Base-by-base conservation (phyloP, 2,113 vertebrate species). In the Helogale parvula region DNA sequence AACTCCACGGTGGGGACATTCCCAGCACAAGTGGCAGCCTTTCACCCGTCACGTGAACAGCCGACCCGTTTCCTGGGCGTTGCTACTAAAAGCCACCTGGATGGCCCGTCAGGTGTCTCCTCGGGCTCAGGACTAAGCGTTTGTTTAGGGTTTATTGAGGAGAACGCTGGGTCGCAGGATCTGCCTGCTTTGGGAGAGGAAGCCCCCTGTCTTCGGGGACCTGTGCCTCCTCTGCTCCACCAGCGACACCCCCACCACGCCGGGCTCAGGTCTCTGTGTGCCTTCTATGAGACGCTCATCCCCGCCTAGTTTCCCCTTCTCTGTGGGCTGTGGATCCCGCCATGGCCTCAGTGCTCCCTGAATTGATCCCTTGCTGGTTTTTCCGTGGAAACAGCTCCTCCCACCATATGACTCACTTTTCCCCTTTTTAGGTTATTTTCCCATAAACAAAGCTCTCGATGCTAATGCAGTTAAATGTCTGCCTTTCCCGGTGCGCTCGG, bases 181-280 rank as follows among this genome's bases (percentile, higher is more conserved):
- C 68, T 1, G 16, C 33, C 16, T 2, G 33, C 7, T 14, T 25
- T 7, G 0, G 5, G 23, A 74, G 12, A 74, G 23, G 41, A 74
- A 74, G 72, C 41, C 72, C 25, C 52, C 5, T 19, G 54, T 19
- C 7, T 60, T 60, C 8, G 4, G 57, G 57, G 57, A 60, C 57
- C 8, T 60, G 57, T 60, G 1, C 12, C 35, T 23, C 69, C 21
- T 2, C 72, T 13, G 2, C 25, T 13, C 72, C 12, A 0, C 12
- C 38, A 45, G 72, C 72, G 0, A 0, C 7, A 2, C 25, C 74
- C 1, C 1, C 7, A 5, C 27, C 25, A 0, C 27, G 14, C 25
- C 0, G 25, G 29, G 14, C 35, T 23, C 71, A 1, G 23, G 71
- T 41, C 41, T 45, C 41, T 41, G 25, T 35, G 4, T 7, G 1